Evolutionary conservation across 92 coral and sea anemone species (phyloP).

Genomic region (Porites evermanni): DNA sequence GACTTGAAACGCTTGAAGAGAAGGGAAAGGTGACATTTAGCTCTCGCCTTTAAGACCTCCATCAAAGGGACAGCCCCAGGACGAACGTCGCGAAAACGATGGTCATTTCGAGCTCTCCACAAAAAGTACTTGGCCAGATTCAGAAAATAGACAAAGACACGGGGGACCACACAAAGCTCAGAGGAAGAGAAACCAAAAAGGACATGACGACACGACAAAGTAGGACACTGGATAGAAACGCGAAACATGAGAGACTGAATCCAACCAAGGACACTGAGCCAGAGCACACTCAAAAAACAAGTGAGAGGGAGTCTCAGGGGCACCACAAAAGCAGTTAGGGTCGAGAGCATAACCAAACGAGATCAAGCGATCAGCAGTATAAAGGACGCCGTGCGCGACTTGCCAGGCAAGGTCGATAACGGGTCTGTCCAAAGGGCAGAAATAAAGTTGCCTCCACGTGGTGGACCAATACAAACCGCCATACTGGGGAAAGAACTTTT

Average conservation of each 20-base stretch:
- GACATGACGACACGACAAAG: background rate
- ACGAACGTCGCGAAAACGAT: constrained; percentile 24
- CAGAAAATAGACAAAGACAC: constrained; percentile 11
- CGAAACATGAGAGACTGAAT: background rate
- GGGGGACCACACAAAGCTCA: constrained; percentile 7
- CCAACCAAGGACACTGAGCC: constrained; percentile 27
- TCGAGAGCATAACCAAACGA: background rate
- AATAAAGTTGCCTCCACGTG: constrained; percentile 34
- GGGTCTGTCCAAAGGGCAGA: background rate
- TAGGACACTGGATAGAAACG: background rate
- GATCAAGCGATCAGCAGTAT: background rate
- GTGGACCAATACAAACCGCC: constrained; percentile 33
- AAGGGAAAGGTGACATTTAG: background rate
- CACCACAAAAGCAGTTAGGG: background rate
- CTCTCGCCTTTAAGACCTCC: background rate
- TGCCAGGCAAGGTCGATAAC: background rate
- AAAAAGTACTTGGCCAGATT: background rate
- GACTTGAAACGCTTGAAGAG: too few species aligned
- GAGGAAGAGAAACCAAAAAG: constrained; percentile 5
- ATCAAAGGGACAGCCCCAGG: background rate
- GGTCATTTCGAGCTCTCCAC: constrained; percentile 33
- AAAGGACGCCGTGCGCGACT: background rate
- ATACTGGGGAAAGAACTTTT: background rate
- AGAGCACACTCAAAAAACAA: constrained; percentile 24
- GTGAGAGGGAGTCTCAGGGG: constrained; percentile 3